Conservation (phyloP, 2,113 vertebrate genomes). For the Ceyx margarethae region DNA sequence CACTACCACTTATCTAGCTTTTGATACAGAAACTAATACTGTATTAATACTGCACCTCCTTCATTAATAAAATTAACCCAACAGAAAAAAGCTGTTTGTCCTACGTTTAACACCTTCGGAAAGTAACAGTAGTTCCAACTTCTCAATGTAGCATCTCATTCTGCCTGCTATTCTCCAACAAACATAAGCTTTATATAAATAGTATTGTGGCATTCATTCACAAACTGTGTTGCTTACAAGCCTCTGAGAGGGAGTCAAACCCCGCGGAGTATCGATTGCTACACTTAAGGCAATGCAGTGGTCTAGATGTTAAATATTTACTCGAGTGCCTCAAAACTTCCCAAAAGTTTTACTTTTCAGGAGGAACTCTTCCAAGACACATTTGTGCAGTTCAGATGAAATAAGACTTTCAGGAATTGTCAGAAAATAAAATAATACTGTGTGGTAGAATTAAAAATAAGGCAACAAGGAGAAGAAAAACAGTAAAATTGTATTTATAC, state of each 20-base stretch:
- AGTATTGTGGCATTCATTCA: not conserved
- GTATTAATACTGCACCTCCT: not conserved
- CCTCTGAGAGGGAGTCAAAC: not conserved
- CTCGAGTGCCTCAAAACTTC: not conserved
- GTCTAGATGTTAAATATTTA: not conserved
- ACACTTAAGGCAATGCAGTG: not conserved
- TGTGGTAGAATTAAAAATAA: not conserved
- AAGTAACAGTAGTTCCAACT: not conserved
- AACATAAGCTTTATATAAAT: not conserved
- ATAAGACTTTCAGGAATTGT: not conserved
- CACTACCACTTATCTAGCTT: not conserved
- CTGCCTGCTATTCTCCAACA: not conserved
- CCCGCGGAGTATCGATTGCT: not conserved
- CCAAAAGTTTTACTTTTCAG: constrained; percentile 10
- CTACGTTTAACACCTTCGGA: not conserved
- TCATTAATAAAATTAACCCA: not conserved
- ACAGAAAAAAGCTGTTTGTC: not conserved
- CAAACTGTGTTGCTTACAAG: not conserved
- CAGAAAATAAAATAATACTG: not conserved
- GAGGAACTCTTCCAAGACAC: not conserved
- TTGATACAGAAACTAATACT: not conserved
- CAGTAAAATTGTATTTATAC: not conserved
- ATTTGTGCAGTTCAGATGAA: not conserved
- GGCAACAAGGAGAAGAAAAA: not conserved
- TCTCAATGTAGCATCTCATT: not conserved